Evolutionary conservation across 2,888 invertebrate genomes (phyloP), one percentile per base, ranked within the genome.

Genomic region (Strigamia maritima): DNA sequence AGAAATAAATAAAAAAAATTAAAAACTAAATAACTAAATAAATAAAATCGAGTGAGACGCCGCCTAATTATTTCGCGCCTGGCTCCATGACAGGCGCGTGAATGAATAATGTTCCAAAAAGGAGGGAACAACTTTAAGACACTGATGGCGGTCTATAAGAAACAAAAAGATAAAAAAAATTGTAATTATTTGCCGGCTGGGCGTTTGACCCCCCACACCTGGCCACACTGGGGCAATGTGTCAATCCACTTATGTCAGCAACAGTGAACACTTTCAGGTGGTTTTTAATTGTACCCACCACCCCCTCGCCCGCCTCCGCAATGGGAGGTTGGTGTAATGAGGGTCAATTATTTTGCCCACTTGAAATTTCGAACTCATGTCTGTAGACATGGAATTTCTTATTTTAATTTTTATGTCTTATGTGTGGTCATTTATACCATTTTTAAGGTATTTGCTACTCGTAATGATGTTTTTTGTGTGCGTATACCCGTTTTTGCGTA

Each of bases 101-200:
- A 65, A 65, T 65, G 60, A 65, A 65, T 65, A 22, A 65, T 65
- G 60, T 24, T 65, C 60, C 12, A n/a, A 65, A 65, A 65, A 65
- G 60, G 60, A 65, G 60, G 60, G 60, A 65, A 65, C 60, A 65
- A 65, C 60, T 65, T 65, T 2, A 65, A 65, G 60, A 65, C 60
- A 65, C 19, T 65, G 60, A 65, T 65, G 19, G 60, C 60, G 60
- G 60, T 65, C 60, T 65, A 65, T 19, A 65, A 65, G 24, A 65
- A 65, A 65, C 60, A 65, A 65, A 65, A 65, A 65, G 60, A 24
- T 65, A 65, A 65, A 65, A 65, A 65, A 65, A 65, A 65, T 65
- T 65, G 60, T 65, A 65, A 65, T 65, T 65, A 65, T 65, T 65
- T 65, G 60, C 60, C 60, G 60, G 60, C 60, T 24, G 60, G 14